Percentiles rank a stretch among this genome's conserved stretches.
These are phyloP conservation scores for Argyrosomus regius DNA, from an alignment of 2,797 vertebrate genomes.

Conservation along the genomic window DNA sequence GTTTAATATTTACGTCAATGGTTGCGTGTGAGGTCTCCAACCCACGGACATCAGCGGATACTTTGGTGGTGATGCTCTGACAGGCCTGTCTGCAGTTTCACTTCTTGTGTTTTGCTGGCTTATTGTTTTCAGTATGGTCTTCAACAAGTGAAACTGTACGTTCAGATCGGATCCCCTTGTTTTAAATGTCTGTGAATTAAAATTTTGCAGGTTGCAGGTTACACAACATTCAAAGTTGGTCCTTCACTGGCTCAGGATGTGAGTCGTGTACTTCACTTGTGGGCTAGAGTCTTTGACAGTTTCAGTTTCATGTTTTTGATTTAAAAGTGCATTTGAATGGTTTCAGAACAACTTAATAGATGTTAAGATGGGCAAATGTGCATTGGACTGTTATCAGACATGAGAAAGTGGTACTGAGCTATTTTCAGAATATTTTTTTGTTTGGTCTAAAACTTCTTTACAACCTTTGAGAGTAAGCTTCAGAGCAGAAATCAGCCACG, in stretches of 20 bases:
- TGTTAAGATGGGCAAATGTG: neutral
- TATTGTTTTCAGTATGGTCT: neutral
- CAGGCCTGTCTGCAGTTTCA: neutral
- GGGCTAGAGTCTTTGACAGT: too few species aligned
- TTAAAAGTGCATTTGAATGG: neutral
- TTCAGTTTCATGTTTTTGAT: too few species aligned
- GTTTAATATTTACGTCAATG: too few species aligned
- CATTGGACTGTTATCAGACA: neutral
- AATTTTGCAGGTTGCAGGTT: neutral
- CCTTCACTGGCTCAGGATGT: too few species aligned
- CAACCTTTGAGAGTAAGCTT: neutral
- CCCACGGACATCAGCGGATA: neutral
- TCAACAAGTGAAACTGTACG: neutral
- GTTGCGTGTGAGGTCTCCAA: too few species aligned
- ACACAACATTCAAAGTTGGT: too few species aligned
- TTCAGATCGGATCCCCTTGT: neutral
- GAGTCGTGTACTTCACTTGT: neutral
- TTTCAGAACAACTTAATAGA: neutral
- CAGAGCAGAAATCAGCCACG: neutral
- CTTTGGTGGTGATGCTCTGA: neutral
- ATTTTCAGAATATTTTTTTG: neutral
- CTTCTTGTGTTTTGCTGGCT: neutral
- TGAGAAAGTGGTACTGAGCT: neutral
- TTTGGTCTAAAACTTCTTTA: neutral
- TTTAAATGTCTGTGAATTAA: neutral